Evolutionary conservation across 2,113 vertebrate genomes (phyloP), one percentile per base, ranked within the genome.

Genomic region (Neoarius graeffei): DNA sequence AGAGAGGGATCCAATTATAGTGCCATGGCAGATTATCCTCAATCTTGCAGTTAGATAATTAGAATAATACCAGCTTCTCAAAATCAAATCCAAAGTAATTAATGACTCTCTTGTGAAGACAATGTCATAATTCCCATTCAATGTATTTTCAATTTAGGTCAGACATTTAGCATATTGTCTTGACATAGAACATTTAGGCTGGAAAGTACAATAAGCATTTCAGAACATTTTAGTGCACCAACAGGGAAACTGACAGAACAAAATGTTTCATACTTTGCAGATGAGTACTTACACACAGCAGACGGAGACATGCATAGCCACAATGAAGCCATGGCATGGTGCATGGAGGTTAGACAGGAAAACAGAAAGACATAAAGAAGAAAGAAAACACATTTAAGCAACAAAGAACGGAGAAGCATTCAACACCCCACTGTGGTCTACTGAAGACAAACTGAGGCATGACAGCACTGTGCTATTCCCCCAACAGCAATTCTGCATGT

Each of bases 11-110:
- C 94, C 94, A 95, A 95, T 95, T 95, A 95, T 87, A 85, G 90
- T 77, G 87, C 92, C 91, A 93, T 89, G 91, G 91, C 87, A 92
- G 93, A 94, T 96, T 95, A 95, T 90, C 91, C 88, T 91, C 94
- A 95, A 95, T 94, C 94, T 93, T 93, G 92, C 91, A 93, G 92
- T 91, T 91, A 93, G 91, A 86, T 95, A 94, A 95, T 95, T 94
- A 94, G 89, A 94, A 94, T 95, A 94, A 95, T 93, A 85, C 88
- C 85, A 88, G 83, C 89, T 91, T 90, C 91, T 91, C 90, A 66
- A 85, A 93, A 91, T 92, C 91, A 89, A 91, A 94, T 93, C 92
- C 90, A 93, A 93, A 93, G 90, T 90, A 89, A 94, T 92, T 94
- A 93, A 93, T 92, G 86, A 89, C 89, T 90, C 92, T 89, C 90